Base-by-base conservation (phyloP, 2,888 invertebrate species). In the Zele albiditarsus region DNA sequence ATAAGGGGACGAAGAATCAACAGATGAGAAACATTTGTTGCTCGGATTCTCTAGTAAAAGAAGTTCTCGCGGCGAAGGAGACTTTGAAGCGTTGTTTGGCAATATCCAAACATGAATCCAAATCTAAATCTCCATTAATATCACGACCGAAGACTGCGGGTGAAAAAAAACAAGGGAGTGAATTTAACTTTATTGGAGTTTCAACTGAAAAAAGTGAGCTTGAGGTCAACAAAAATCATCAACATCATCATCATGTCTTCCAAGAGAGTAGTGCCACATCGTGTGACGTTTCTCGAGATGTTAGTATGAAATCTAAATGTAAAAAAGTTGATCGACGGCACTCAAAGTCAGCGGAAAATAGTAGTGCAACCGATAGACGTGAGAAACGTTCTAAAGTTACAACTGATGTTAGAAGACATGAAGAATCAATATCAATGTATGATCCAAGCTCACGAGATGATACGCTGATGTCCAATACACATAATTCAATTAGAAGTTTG, bases 21-120 rank as follows among this genome's bases (percentile, higher is more conserved):
- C 53, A 69, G 8, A 68, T 46, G 42, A 78, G 42, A 73, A 79
- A 74, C 16, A 69, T 78, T 53, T 86, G 84, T 38, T 84, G 82
- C 42, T 84, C 85, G 16, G 88, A 89, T 73, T 80, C 82, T 12
- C 78, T 89, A 57, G 84, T 86, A 53, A 87, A 88, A 71, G 87
- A 89, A 78, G 87, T 89, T 8, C 72, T 89, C 25, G 88, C 89
- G 20, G 89, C 89, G 5, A 89, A 89, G 65, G 89, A 89, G 62
- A 85, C 86, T 12, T 77, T 88, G 20, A 87, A 84, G 72, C 85
- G 84, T 57, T 88, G 85, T 71, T 81, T 88, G 14, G 71, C 66
- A 10, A 85, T 77, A 71, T 82, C 81, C 57, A 76, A 78, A 53
- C 71, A 42, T 23, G 77, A 78, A 60, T 79, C 79, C 73, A 75